Evolutionary conservation across 2,888 invertebrate species (phyloP).

Genomic region (Prosapia bicincta): DNA sequence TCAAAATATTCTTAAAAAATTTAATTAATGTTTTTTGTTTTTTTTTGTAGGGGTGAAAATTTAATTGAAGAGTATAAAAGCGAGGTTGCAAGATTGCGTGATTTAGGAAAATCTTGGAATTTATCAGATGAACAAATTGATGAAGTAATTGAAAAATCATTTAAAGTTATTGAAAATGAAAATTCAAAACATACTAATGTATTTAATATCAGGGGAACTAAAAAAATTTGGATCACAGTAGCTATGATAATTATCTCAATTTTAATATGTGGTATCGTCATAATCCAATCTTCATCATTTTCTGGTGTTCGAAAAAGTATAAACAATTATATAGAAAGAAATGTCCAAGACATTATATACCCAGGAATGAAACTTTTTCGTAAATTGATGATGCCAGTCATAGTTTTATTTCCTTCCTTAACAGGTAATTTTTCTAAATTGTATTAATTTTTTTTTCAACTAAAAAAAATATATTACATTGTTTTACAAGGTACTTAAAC

Average conservation of each 20-base stretch:
- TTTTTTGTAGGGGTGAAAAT: constrained; percentile 4
- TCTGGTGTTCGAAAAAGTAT: constrained; percentile 57
- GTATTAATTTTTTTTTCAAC: too few relatives aligned
- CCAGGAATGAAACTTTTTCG: constrained; percentile 72
- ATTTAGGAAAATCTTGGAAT: constrained; percentile 56
- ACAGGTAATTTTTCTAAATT: too few relatives aligned
- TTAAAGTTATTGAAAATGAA: constrained; percentile 45
- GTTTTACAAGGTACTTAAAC: too few relatives aligned
- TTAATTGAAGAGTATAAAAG: constrained; percentile 42
- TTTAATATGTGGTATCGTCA: constrained; percentile 3
- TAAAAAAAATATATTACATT: too few relatives aligned
- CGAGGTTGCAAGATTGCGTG: constrained; percentile 56
- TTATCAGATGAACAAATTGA: constrained; percentile 61
- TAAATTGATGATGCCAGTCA: constrained; percentile 70
- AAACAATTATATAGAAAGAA: constrained; percentile 63
- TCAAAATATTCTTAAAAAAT: too few relatives aligned
- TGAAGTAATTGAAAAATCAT: constrained; percentile 56
- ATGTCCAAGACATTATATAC: constrained; percentile 76
- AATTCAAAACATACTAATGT: constrained; percentile 36
- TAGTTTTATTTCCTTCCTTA: constrained; percentile 67
- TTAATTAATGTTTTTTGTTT: not conserved
- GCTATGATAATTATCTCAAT: constrained; percentile 5
- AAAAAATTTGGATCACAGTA: constrained; percentile 34
- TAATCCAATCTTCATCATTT: constrained; percentile 34
- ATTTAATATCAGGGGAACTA: constrained; percentile 46